Evolutionary conservation across 2,797 vertebrate genomes (phyloP).

Genomic region (Halcyon leucocephala): DNA sequence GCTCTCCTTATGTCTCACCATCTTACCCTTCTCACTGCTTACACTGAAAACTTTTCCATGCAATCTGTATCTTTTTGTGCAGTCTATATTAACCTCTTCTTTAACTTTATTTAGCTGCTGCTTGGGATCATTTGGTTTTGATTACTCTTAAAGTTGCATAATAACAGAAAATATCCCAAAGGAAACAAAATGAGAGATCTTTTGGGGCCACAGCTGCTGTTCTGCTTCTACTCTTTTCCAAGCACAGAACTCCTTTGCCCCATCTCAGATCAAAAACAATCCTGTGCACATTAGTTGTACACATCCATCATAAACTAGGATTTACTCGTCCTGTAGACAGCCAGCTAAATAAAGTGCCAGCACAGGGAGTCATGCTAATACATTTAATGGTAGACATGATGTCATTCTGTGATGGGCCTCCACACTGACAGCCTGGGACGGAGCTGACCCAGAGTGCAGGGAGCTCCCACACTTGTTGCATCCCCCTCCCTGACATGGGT

Average conservation of each 20-base stretch:
- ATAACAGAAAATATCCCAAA: neutral
- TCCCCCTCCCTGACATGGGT: accelerated
- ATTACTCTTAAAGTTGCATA: neutral
- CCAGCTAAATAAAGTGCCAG: neutral
- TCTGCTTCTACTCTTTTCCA: neutral
- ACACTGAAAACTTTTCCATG: neutral
- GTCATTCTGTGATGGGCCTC: accelerated
- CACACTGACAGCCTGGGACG: neutral
- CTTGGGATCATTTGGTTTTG: neutral
- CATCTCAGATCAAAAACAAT: neutral
- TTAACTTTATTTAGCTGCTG: neutral
- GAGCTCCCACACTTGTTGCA: neutral
- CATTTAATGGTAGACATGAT: neutral
- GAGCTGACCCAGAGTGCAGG: accelerated
- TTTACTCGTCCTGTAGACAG: neutral
- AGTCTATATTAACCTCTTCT: neutral
- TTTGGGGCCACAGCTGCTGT: neutral
- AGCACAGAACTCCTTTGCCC: neutral
- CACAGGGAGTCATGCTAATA: neutral
- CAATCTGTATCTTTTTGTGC: neutral
- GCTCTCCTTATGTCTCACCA: neutral
- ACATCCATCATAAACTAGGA: neutral
- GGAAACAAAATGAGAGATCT: neutral
- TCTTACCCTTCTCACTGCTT: neutral
- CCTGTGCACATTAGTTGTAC: accelerated